Evolutionary conservation across 2,797 vertebrate species (phyloP).

Genomic region (Eutrigla gurnardus): DNA sequence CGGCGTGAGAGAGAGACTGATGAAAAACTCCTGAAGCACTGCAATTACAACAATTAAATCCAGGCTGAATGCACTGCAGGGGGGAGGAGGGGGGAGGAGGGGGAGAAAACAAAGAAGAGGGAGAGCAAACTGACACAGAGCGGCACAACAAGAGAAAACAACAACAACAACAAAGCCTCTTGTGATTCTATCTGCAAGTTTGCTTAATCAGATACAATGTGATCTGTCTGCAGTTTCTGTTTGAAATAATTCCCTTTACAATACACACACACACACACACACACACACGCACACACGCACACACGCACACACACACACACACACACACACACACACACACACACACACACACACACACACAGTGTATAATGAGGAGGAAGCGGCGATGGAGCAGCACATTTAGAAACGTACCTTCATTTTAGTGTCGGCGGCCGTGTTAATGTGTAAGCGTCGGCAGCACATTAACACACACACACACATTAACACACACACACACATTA

Average conservation of each 20-base stretch:
- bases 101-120: conserved; percentile 13
- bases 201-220: conserved; percentile 82
- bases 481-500: too few species aligned
- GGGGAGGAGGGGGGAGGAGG: background rate
- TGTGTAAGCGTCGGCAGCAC: conserved; percentile 86
- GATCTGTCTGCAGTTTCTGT: conserved; percentile 79
- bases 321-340: too few species aligned
- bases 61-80: conserved; percentile 34
- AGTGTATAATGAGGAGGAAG: conserved; percentile 83
- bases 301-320: background rate
- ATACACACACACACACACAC: conserved; percentile 45
- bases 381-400: conserved; percentile 74
- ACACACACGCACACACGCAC: background rate
- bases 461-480: too few species aligned
- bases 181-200: conserved; percentile 75
- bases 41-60: conserved; percentile 78
- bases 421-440: conserved; percentile 82
- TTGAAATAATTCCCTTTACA: conserved; percentile 75
- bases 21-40: conserved; percentile 55
- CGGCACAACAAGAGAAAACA: conserved; percentile 48
- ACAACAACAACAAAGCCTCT: conserved; percentile 72
- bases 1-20: conserved; percentile 14
- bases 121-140: conserved; percentile 41
- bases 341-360: background rate
- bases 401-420: conserved; percentile 85